Conservation (phyloP, 2,797 vertebrate genomes). For the Cetoscarus ocellatus region DNA sequence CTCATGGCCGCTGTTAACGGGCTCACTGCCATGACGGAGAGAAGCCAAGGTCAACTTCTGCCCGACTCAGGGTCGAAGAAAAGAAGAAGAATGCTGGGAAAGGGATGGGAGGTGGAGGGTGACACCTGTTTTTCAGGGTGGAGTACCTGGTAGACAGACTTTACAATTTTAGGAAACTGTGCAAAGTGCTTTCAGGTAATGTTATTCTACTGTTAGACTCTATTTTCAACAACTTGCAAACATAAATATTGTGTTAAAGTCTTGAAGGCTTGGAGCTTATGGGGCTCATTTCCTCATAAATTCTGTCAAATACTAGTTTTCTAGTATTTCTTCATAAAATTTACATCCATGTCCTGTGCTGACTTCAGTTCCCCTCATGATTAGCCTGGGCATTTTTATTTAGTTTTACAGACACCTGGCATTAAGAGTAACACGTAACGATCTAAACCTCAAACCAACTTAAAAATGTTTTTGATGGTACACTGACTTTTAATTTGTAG, state of each 20-base stretch:
- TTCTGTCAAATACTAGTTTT: background rate
- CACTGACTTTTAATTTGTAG: background rate
- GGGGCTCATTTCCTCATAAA: background rate
- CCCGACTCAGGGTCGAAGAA: conserved; percentile 49
- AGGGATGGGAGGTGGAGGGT: background rate
- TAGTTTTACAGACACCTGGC: background rate
- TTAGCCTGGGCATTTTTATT: background rate
- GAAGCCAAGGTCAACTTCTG: conserved; percentile 69
- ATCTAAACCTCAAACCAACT: background rate
- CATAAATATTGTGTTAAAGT: background rate
- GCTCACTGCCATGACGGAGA: conserved; percentile 51
- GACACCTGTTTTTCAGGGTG: conserved; percentile 6
- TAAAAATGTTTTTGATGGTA: conserved; percentile 1
- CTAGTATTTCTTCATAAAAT: background rate
- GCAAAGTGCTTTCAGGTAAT: too few relatives aligned
- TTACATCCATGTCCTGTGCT: background rate
- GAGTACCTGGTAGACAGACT: background rate
- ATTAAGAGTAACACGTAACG: background rate
- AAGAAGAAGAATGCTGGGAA: conserved; percentile 16
- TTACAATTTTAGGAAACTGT: background rate
- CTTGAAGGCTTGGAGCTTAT: background rate
- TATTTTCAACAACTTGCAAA: background rate
- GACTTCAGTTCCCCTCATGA: background rate
- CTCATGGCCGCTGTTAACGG: conserved; percentile 74
- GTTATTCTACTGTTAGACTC: too few relatives aligned